A percentile compares a stretch with the other conserved stretches of the same genome.
phyloP scores from a whole-genome alignment of 2,888 invertebrate genomes.

The Theodoxus fluviatilis region DNA sequence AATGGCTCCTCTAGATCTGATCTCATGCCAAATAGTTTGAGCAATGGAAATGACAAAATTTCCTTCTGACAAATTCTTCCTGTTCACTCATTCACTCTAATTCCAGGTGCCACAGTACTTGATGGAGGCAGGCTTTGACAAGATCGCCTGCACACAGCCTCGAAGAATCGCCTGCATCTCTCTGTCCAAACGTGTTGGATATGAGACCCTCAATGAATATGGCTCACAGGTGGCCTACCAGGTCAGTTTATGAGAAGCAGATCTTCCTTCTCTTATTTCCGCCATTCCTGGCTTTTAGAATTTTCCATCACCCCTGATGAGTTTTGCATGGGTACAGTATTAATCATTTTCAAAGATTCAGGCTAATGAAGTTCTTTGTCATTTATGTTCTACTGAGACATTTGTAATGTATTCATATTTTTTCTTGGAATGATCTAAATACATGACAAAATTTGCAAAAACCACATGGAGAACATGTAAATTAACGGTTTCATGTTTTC shows the following conservation, averaged over 20 bases:
- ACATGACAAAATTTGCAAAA: too few relatives aligned
- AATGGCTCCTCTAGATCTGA: too few relatives aligned
- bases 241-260: conserved; percentile 69
- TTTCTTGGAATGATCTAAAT: neutral
- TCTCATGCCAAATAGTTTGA: too few relatives aligned
- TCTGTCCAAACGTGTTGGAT: conserved; percentile 90
- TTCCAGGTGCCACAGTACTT: conserved; percentile 83
- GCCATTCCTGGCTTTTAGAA: neutral
- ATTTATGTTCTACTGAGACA: neutral
- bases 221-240: conserved; percentile 91
- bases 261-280: neutral
- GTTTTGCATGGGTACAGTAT: too few relatives aligned
- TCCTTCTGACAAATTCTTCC: too few relatives aligned
- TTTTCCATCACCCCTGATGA: too few relatives aligned
- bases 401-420: neutral
- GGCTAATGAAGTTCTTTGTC: neutral
- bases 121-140: conserved; percentile 79
- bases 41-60: too few relatives aligned
- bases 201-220: conserved; percentile 90
- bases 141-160: conserved; percentile 93
- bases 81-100: too few relatives aligned
- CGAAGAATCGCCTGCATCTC: conserved; percentile 96
- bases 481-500: too few relatives aligned
- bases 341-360: too few relatives aligned
- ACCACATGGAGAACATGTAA: too few relatives aligned